Base-by-base conservation (phyloP, 2,797 vertebrate genomes). In the Steatocranus sp. region DNA sequence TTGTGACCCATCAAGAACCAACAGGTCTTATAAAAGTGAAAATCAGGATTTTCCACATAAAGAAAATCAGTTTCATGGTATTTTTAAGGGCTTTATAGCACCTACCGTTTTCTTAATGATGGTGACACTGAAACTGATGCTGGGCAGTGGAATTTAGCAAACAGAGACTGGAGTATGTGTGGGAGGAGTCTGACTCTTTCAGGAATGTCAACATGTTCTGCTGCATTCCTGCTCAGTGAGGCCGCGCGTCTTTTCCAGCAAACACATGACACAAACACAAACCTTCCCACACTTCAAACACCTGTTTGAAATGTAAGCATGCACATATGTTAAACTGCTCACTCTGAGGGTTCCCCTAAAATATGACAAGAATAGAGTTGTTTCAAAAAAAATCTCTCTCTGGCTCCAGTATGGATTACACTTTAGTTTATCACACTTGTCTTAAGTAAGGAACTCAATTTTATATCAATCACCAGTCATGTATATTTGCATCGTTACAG, bases 201-300 rank as follows among this genome's bases (percentile, higher is more conserved):
- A 91, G 91, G 94, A 94, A 94, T 93, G 90, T 90, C 83, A 63
- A 38, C 58, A 0, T 80, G 92, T 89, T 91, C 73, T 83, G 85
- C 88, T 3, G 84, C 92, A 94, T 94, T 94, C 92, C 91, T 90
- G 81, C 61, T 73, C 76, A 53, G 85, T 38, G 63, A 83, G 89
- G 84, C 85, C 36, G 86, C 8, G 34, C 27, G 61, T 56, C 79
- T 20, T 51, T 41, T 79, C n/a, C 61, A 73, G 53, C 76, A 86
- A 73, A 90, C 81, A 88, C 18, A 1, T 14, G 5, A 46, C 56
- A 50, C 1, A 10, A 10, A 81, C 17, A 18, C n/a, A 63, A 7
- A 68, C 9, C 20, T 25, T 7, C 25, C 43, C 56, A 56, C 73
- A 3, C 75, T 1, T 46, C 34, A 68, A 3, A 75, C 73, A 82